Evolutionary conservation across 1,140 invertebrate genomes (phyloP).

Genomic region (Trinorchestia longiramus): DNA sequence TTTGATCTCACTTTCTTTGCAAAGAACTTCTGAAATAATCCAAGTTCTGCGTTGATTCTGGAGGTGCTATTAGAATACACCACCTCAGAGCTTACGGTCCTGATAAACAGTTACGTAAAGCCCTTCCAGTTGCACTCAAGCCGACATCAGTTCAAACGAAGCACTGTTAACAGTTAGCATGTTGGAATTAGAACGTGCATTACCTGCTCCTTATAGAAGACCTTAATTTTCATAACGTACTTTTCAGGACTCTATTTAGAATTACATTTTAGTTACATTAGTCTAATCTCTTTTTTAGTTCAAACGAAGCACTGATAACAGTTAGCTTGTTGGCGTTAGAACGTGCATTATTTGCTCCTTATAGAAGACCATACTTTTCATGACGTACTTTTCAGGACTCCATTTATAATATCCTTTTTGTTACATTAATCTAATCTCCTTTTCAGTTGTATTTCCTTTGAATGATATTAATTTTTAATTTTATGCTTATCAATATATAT

Average conservation of each 20-base stretch:
- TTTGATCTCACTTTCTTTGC: background rate
- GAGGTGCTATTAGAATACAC: background rate
- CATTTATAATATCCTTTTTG: background rate
- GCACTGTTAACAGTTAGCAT: background rate
- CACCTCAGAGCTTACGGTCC: background rate
- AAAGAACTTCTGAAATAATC: background rate
- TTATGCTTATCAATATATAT: no score
- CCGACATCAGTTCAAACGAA: background rate
- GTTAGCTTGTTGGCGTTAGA: background rate
- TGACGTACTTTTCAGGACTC: background rate
- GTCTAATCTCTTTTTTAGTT: background rate
- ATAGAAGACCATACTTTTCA: background rate
- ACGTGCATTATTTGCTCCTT: background rate
- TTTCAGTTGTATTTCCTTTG: no score
- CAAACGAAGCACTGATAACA: background rate
- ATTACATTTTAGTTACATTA: background rate
- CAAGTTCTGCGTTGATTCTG: background rate
- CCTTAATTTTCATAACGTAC: background rate
- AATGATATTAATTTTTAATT: no score
- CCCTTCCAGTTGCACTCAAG: background rate
- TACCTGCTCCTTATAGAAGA: background rate
- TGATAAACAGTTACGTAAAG: slow-evolving; percentile 3
- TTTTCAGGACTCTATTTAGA: background rate
- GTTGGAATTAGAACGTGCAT: background rate
- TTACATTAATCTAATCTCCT: background rate